Conservation (phyloP, 2,888 invertebrate genomes). For the Limnephilus lunatus region DNA sequence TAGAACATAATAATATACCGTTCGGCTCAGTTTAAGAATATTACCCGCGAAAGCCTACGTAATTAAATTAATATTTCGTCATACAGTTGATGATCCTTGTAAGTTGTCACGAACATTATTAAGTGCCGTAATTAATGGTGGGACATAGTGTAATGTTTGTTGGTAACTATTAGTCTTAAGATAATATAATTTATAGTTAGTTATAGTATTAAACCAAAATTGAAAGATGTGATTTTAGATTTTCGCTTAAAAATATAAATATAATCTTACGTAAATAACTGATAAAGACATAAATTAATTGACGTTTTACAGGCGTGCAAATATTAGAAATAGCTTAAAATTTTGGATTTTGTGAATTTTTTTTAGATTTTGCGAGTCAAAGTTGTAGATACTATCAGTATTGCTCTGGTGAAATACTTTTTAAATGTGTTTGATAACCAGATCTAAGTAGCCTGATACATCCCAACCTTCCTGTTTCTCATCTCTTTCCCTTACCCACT, state of each 20-base stretch:
- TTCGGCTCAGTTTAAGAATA: slow-evolving; percentile 2
- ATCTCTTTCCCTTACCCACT: too few species aligned
- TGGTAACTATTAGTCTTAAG: not conserved
- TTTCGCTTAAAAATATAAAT: not conserved
- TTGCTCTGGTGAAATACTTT: too few species aligned
- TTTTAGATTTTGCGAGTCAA: too few species aligned
- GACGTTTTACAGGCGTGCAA: not conserved
- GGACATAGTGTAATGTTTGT: not conserved
- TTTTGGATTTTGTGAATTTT: too few species aligned
- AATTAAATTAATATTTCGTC: slow-evolving; percentile 25
- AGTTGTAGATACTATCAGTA: too few species aligned
- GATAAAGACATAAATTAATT: too few species aligned
- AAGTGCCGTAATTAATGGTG: not conserved
- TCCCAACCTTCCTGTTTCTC: too few species aligned
- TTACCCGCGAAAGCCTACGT: not conserved
- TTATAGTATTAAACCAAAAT: too few species aligned
- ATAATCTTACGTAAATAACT: not conserved
- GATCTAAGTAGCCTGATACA: too few species aligned
- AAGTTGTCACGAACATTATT: not conserved
- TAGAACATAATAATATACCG: not conserved
- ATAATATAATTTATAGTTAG: not conserved
- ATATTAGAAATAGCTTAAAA: not conserved
- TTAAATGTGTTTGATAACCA: too few species aligned
- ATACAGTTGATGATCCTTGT: not conserved
- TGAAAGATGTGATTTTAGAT: too few species aligned